Evolutionary conservation across 2,888 invertebrate species (phyloP), one percentile per base, ranked within the genome.

Genomic region (Xanthia togata): DNA sequence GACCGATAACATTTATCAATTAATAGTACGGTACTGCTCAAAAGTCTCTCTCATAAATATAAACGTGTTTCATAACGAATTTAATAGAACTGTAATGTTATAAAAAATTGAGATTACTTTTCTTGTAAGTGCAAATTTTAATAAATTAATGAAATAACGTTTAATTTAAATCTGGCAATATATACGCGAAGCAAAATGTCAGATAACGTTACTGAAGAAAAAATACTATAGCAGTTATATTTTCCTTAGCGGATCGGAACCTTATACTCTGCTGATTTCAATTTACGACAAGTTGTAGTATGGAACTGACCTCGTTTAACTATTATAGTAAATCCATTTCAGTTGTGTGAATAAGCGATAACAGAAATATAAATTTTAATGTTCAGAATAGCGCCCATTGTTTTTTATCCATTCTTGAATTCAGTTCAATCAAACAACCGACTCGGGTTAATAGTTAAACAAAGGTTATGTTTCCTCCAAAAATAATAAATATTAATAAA

Each of bases 231-330:
- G 17, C 9, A 63, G 47, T 9, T 63, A 3, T 44, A 47, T 35
- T 50, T 79, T 50, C 11, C 38, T 26, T 63, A 78, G 57, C 57
- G 35, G 31, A 35, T 57, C 12, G 17, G 23, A 62, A 31, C 17
- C n/a, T n/a, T 53, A 26, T 4, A 59, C 35, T 50, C 20, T n/a
- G 31, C 64, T 31, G 73, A 80, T 59, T 80, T 80, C 57, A 73
- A 73, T 64, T 57, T 72, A 78, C 31, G 47, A 41, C 64, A 23
- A 64, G 11, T 62, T 41, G 53, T 71, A 60, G 62, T 62, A 50
- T 23, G 65, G 57, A 83, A 74, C 82, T 82, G 84, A 82, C 84
- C 84, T 83, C 53, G 82, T 69, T 80, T 62, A 72, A 82, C 82
- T 74, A 83, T 83, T 75, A 65, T 72, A 75, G 63, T 79, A 75